Evolutionary conservation across 2,888 invertebrate genomes (phyloP).

Genomic region (Laothoe populi): DNA sequence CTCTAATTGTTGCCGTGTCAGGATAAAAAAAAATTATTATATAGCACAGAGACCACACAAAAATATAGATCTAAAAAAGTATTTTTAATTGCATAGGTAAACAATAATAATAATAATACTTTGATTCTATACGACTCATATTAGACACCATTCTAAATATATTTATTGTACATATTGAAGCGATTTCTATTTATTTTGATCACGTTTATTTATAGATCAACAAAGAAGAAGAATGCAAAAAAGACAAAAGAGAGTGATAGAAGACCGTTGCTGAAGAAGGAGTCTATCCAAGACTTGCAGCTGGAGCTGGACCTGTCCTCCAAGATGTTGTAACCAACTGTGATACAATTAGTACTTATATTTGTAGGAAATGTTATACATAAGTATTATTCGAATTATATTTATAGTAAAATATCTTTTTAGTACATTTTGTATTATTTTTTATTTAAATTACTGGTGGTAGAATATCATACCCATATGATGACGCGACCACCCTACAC

Average conservation of each 20-base stretch:
- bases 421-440: constrained; percentile 34
- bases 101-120: no score
- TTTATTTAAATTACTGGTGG: no score
- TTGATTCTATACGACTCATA: no score
- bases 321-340: constrained; percentile 79
- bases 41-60: no score
- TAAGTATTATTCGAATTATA: constrained; percentile 68
- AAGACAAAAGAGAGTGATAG: constrained; percentile 86
- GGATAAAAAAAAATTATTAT: no score
- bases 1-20: no score
- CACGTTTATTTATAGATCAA: constrained; percentile 77
- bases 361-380: constrained; percentile 55
- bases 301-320: constrained; percentile 75
- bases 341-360: constrained; percentile 62
- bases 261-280: constrained; percentile 82
- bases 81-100: no score
- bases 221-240: constrained; percentile 85
- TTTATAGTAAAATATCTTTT: constrained; percentile 55
- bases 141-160: no score
- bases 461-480: no score
- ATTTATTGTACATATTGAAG: no score
- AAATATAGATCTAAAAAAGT: no score
- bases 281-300: constrained; percentile 79
- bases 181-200: constrained; percentile 11
- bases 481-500: no score